phyloP scores from a whole-genome alignment of 35 echinoderm and acorn worm genomes.

The Amphiura filiformis region DNA sequence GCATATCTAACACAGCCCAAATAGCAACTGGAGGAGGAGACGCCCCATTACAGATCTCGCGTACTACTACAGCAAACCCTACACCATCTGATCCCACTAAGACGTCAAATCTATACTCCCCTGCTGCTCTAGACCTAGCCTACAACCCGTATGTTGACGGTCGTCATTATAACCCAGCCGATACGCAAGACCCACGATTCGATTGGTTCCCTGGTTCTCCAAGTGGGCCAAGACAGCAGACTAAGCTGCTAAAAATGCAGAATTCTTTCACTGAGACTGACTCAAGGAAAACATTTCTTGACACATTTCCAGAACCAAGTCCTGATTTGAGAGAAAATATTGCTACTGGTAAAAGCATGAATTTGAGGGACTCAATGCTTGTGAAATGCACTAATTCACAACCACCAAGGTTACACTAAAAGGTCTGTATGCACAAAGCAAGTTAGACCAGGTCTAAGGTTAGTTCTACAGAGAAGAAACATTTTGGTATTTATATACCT shows the following conservation, averaged over 20 bases:
- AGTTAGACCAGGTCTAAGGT: no score
- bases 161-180: constrained; percentile 68
- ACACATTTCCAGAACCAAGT: constrained; percentile 68
- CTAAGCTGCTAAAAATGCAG: constrained; percentile 72
- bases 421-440: no score
- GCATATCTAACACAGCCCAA: constrained; percentile 48
- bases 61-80: constrained; percentile 10
- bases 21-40: constrained; percentile 61
- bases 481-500: no score
- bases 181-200: constrained; percentile 46
- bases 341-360: constrained; percentile 75
- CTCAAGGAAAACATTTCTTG: constrained; percentile 46
- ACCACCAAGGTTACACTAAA: no score
- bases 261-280: constrained; percentile 86
- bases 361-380: constrained; percentile 83
- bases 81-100: background rate
- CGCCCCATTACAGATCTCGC: constrained; percentile 33
- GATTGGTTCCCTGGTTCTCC: constrained; percentile 77
- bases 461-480: no score
- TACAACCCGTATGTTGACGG: constrained; percentile 59
- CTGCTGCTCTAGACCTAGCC: constrained; percentile 41
- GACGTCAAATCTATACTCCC: constrained; percentile 39
- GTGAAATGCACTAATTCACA: constrained; percentile 84
- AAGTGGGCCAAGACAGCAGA: constrained; percentile 58
- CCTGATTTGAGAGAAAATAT: constrained; percentile 91